phyloP scores from a whole-genome alignment of 2,797 vertebrate genomes.

The Melanogrammus aeglefinus region DNA sequence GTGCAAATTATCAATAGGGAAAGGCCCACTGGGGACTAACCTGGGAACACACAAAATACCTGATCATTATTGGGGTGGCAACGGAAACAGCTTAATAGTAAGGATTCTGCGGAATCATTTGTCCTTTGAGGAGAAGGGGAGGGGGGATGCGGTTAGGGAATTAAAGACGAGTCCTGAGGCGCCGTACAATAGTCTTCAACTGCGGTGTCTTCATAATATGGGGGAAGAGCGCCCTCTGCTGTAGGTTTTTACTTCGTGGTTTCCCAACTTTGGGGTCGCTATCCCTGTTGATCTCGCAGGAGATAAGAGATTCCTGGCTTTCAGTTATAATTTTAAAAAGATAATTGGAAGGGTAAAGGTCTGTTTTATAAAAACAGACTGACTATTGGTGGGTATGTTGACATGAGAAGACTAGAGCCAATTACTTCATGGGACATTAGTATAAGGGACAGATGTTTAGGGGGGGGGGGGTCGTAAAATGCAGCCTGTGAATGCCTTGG shows the following conservation, averaged over 20 bases:
- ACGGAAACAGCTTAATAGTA: not conserved
- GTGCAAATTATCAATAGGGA: too few species aligned
- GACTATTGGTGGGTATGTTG: not conserved
- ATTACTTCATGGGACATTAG: not conserved
- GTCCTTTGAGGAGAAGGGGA: not conserved
- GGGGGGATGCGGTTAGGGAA: not conserved
- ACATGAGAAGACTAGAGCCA: not conserved
- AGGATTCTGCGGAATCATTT: not conserved
- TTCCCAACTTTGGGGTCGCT: not conserved
- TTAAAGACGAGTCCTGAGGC: not conserved
- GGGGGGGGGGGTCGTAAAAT: not conserved
- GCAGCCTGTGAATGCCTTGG: not conserved
- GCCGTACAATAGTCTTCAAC: not conserved
- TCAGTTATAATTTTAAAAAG: not conserved
- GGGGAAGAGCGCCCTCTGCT: not conserved
- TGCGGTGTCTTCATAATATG: not conserved
- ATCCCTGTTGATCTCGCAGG: not conserved
- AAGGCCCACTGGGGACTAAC: not conserved
- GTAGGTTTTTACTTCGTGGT: not conserved
- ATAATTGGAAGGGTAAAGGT: not conserved
- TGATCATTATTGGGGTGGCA: not conserved
- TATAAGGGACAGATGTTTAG: not conserved
- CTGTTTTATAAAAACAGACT: not conserved
- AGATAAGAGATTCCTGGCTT: not conserved
- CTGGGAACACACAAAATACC: not conserved